Base-by-base conservation (phyloP, 2,113 vertebrate genomes). In the Mustelus asterias region DNA sequence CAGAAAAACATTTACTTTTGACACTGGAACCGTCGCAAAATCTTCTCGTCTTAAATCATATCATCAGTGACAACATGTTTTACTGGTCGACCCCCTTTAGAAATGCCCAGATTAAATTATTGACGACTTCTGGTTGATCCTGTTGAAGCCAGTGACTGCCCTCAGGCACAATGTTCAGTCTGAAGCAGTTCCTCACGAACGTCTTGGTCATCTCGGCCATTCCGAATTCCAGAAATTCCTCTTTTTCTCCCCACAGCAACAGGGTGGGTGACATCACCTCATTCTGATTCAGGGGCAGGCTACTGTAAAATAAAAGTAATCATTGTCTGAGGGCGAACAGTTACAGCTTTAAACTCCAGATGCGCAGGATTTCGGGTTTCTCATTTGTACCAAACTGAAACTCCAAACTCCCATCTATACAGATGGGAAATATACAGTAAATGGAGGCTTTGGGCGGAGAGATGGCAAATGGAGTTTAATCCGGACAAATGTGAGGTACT, bases 61-160 rank as follows among this genome's bases (percentile, higher is more conserved):
- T 90, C 67, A 41, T 72, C 94, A 95, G 60, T 93, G 60, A 72
- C 94, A 76, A 65, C 26, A 29, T 6, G 67, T 95, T 72, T 95
- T 95, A 95, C 94, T 76, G 67, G 96, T 98, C 98, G 96, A 99
- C 98, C 97, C 99, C 99, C 97, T 99, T 99, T 96, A 99, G 98
- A 97, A 99, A 99, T 96, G 98, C 99, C 99, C 99, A 99, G 97
- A 99, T 99, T 97, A 99, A 97, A 96, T 98, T 99, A 97, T 99
- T 99, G 94, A 99, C 99, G 83, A 99, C 98, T 94, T 99, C 98
- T 10, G 99, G 99, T 97, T 99, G 99, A 97, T 99, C 99, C 97
- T 99, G 99, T 97, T 99, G 99, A 96, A 99, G 98, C 99, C 99
- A 99, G 48, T 99, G 99, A 93, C 99, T 99, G 96, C 98, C 98